Evolutionary conservation across 2,888 invertebrate genomes (phyloP).

Genomic region (Leptopilina syphax): DNA sequence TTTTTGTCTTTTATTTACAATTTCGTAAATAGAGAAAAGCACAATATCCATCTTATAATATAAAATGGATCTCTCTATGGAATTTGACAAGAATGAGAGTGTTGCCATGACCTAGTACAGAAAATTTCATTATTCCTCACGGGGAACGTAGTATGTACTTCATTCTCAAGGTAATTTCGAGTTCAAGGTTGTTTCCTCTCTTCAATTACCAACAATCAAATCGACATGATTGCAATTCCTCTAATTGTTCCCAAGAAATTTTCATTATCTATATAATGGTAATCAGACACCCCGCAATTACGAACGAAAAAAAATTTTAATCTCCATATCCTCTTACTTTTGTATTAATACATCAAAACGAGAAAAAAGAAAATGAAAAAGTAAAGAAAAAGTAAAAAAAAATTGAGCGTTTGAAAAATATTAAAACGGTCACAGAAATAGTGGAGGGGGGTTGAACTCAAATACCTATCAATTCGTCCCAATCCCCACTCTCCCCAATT

Average conservation of each 20-base stretch:
- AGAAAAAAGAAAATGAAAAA: too few relatives aligned
- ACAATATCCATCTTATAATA: too few relatives aligned
- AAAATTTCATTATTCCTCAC: conserved; percentile 21
- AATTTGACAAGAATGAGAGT: conserved; percentile 32
- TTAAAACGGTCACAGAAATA: too few relatives aligned
- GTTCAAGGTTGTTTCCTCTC: conserved; percentile 46
- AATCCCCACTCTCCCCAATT: too few relatives aligned
- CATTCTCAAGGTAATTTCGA: conserved; percentile 44
- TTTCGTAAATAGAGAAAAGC: too few relatives aligned
- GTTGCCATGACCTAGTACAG: conserved; percentile 41
- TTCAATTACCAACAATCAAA: background rate
- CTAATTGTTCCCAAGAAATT: background rate
- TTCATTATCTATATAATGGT: background rate
- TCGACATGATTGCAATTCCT: background rate
- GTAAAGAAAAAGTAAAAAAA: too few relatives aligned
- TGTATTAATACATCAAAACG: too few relatives aligned
- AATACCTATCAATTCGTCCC: too few relatives aligned
- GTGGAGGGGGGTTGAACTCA: too few relatives aligned
- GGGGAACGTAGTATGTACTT: conserved; percentile 26
- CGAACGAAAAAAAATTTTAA: background rate
- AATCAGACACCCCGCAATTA: background rate
- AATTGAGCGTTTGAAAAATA: too few relatives aligned
- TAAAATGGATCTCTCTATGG: background rate
- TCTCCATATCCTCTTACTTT: too few relatives aligned
- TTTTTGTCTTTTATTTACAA: too few relatives aligned